A percentile compares a stretch with the other conserved stretches of the same genome.
These are phyloP conservation scores for Strix uralensis DNA, from an alignment of 2,113 vertebrate species.

Conservation along the genomic window DNA sequence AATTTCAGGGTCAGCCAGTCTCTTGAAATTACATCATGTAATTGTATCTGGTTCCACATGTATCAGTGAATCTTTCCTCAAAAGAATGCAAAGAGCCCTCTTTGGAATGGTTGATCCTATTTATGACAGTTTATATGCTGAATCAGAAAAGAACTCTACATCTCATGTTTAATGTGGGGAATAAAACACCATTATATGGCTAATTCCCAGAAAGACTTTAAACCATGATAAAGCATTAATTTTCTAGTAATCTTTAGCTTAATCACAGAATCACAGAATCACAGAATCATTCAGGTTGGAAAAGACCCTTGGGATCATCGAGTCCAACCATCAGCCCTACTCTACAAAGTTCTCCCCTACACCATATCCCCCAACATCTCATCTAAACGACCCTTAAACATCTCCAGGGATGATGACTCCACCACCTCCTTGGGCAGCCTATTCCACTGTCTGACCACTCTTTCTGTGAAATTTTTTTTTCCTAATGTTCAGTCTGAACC, in stretches of 20 bases:
- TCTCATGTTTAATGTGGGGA: background rate
- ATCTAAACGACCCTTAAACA: too few species aligned
- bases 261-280: too few species aligned
- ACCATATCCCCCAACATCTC: too few species aligned
- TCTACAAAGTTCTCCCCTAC: too few species aligned
- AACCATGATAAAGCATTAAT: background rate
- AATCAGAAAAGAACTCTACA: background rate
- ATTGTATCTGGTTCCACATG: background rate
- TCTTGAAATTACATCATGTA: background rate
- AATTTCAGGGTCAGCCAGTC: background rate
- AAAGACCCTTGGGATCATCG: too few species aligned
- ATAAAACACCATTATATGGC: background rate
- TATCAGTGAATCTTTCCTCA: background rate
- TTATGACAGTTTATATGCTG: background rate
- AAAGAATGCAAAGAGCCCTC: background rate
- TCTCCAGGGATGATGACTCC: too few species aligned
- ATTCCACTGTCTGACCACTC: too few species aligned
- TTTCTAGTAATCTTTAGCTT: background rate
- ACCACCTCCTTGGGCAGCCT: too few species aligned
- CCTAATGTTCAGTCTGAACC: too few species aligned
- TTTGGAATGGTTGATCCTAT: background rate
- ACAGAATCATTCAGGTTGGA: too few species aligned
- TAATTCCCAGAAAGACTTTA: background rate
- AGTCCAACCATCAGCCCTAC: too few species aligned
- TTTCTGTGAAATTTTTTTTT: too few species aligned